These are phyloP conservation scores for Astreopora myriophthalma DNA, from an alignment of 64 coral and sea anemone genomes.

Conservation along the genomic window DNA sequence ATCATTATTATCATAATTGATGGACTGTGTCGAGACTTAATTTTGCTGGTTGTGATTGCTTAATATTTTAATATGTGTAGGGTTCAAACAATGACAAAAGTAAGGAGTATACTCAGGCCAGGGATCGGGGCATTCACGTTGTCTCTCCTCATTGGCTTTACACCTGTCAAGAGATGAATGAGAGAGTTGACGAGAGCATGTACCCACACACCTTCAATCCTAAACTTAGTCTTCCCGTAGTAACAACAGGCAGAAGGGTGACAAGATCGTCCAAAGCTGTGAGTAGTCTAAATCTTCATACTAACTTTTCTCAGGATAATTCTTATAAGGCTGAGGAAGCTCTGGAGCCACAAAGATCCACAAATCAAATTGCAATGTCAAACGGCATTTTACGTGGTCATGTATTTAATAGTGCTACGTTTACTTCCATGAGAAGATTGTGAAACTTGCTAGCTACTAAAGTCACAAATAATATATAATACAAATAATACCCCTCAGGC, in stretches of 20 bases:
- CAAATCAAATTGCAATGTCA: too few species aligned
- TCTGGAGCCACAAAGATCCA: too few species aligned
- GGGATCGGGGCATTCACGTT: conserved; percentile 67
- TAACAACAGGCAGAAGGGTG: conserved; percentile 78
- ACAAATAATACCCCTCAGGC: background rate
- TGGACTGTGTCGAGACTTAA: too few species aligned
- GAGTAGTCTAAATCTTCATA: background rate
- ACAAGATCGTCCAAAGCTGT: conserved; percentile 78
- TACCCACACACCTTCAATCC: conserved; percentile 96
- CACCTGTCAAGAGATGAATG: conserved; percentile 56
- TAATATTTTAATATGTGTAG: background rate
- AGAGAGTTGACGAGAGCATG: conserved; percentile 77
- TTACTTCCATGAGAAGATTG: too few species aligned
- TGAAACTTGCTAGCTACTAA: too few species aligned
- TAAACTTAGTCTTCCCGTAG: conserved; percentile 79
- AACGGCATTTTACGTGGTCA: too few species aligned
- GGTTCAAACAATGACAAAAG: conserved; percentile 83
- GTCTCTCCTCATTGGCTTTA: conserved; percentile 95
- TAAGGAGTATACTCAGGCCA: conserved; percentile 74
- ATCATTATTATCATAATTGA: background rate
- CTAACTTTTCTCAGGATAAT: background rate
- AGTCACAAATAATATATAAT: too few species aligned
- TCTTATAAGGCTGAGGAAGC: too few species aligned
- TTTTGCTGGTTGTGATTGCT: background rate
- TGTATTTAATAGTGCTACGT: too few species aligned